Conservation (phyloP, 2,797 vertebrate species). For the Hypotaenidia philippensis region DNA sequence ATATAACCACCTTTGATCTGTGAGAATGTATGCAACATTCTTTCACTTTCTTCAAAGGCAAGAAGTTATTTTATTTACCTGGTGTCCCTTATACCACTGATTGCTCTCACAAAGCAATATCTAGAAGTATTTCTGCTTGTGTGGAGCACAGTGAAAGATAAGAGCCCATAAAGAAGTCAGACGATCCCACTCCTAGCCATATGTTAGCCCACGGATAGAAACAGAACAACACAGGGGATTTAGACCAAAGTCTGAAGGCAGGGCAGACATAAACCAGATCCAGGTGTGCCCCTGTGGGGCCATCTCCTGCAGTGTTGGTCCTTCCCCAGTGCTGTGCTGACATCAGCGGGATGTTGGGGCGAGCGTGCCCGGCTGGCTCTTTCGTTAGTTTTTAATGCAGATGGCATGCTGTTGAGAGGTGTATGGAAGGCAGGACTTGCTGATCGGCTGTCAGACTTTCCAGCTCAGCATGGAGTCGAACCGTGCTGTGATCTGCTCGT, state of each 20-base stretch:
- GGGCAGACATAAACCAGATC: slow-evolving; percentile 23
- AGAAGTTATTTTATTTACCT: background rate
- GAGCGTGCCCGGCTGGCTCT: background rate
- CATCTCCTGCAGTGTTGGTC: background rate
- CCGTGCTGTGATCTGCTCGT: fast-evolving
- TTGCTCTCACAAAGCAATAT: background rate
- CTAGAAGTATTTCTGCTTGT: background rate
- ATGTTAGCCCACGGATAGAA: background rate
- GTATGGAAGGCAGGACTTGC: background rate
- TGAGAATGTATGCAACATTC: background rate
- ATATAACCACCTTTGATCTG: background rate
- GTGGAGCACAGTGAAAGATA: background rate
- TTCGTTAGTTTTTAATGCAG: background rate
- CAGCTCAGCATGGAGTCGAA: background rate
- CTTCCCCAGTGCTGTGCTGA: background rate
- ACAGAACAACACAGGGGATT: background rate
- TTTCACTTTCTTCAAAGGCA: slow-evolving; percentile 18
- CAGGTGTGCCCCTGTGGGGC: slow-evolving; percentile 14
- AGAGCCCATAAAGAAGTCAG: slow-evolving; percentile 13
- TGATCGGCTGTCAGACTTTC: background rate
- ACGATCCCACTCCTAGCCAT: background rate
- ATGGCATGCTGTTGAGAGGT: background rate
- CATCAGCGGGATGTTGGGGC: background rate
- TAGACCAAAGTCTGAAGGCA: background rate
- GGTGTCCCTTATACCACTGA: background rate